Evolutionary conservation across 2,888 invertebrate species (phyloP), one percentile per base, ranked within the genome.

Genomic region (Suillia variegata): DNA sequence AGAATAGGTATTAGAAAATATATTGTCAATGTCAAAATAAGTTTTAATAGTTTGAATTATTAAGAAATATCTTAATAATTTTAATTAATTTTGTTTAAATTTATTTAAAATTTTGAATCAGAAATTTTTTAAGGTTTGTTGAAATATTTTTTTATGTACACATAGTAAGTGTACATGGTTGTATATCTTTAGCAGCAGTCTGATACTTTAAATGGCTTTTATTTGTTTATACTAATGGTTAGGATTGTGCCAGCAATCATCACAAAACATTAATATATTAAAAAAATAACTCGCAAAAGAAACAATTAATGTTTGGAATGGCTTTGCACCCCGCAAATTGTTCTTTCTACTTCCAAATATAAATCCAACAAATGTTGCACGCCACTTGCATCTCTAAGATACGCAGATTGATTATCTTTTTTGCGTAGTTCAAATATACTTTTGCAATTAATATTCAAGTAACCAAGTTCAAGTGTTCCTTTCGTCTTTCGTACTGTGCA

Each of bases 311-410:
- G 38, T 38, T 4, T 45, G 45, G 8, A 45, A 17, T 4, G 4
- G 6, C 17, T 38, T 13, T n/a, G 4, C 45, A 45, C 18, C 18
- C 45, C 2, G 18, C 45, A 45, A 45, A 4, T 18, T 45, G 18
- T 20, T 45, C 18, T 45, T 45, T 45, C 12, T n/a, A n/a, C 38
- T n/a, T 38, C 4, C 10, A n/a, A n/a, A n/a, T n/a, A n/a, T n/a
- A 38, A 38, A 38, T 38, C 38, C 38, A 18, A 20, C 45, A 47
- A 47, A 20, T 15, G 45, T 24, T 74, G 75, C 75, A 74, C 72
- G 72, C 67, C 73, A 73, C 74, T 61, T 74, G 72, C 72, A 72
- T 73, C 73, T 70, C 62, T 72, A 74, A 74, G 74, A 73, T 69
- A 17, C 73, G 73, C 75, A 70, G 70, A 72, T 74, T 45, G 45